phyloP scores from a whole-genome alignment of 2,888 invertebrate species.

The Dolichopus griseipennis region DNA sequence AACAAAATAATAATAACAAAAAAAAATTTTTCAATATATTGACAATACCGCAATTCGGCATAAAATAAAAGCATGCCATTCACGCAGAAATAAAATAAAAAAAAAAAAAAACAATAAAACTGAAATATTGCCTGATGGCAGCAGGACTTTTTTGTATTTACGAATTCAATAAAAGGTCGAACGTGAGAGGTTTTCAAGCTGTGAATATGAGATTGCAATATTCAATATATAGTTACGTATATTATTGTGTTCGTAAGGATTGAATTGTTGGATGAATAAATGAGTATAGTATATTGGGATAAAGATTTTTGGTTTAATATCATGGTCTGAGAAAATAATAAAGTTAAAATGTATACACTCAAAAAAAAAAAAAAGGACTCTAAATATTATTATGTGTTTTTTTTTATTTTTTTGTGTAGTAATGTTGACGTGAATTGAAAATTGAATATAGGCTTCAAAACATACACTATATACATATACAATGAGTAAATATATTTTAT shows the following conservation, averaged over 20 bases:
- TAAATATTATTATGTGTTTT: neutral
- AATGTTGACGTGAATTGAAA: neutral
- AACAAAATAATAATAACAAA: too few relatives aligned
- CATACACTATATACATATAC: neutral
- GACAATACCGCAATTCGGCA: neutral
- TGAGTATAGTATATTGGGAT: too few relatives aligned
- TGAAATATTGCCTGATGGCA: neutral
- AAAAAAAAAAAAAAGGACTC: neutral
- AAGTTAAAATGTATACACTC: neutral
- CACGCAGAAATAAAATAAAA: neutral
- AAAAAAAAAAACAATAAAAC: neutral
- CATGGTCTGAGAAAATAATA: too few relatives aligned
- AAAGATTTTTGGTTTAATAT: too few relatives aligned
- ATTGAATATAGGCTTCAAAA: neutral
- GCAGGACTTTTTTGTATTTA: neutral
- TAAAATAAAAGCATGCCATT: neutral
- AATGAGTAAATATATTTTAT: too few relatives aligned
- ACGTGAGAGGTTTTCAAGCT: constrained; percentile 6
- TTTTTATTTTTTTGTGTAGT: neutral
- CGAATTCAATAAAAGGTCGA: neutral
- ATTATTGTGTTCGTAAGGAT: too few relatives aligned
- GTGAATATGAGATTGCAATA: constrained; percentile 3
- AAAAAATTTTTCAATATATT: too few relatives aligned
- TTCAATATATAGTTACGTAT: neutral
- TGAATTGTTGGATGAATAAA: too few relatives aligned